Base-by-base conservation (phyloP, 2,888 invertebrate genomes). In the Diarsia brunnea region DNA sequence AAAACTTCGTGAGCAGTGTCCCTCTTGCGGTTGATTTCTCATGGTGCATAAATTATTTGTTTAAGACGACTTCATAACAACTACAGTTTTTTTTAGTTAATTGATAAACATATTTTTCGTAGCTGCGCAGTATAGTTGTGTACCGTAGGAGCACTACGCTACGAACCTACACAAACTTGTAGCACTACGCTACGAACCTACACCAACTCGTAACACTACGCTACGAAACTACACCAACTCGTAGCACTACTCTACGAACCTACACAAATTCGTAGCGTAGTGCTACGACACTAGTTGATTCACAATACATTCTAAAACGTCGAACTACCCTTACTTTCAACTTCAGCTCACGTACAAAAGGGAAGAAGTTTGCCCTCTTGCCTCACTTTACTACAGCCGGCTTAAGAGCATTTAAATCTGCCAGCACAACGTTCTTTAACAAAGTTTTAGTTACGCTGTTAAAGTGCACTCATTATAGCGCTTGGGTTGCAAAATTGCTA, bases 331-430 rank as follows among this genome's bases (percentile, higher is more conserved):
- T 43, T 24, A 49, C 7, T 58, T 82, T 76, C 5, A 55, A 12
- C 27, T 63, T 24, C 82, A 51, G 21, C 31, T 82, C 77, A 78
- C 66, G 43, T 76, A 82, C 31, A 38, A 21, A 43, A 69, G 43
- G 21, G 31, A 78, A 69, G 38, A 66, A 69, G 65, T 76, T 67
- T 58, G n/a, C 51, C 31, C 45, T 65, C 38, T 53, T n/a, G 38
- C 14, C 53, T 47, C 31, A 78, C 49, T 79, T 78, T 79, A 68
- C 64, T 79, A 65, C 60, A 55, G 31, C 38, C 31, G 14, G 31
- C 31, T 53, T 27, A 60, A 78, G 69, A 66, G 66, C 55, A 49
- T 69, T 82, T 78, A 61, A 79, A 83, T 78, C 53, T 55, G 19
- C 49, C 47, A 65, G 43, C 27, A 58, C 51, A 38, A 58, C 53